Conservation (phyloP, 2,888 invertebrate species). For the Acanthosoma haemorrhoidale region DNA sequence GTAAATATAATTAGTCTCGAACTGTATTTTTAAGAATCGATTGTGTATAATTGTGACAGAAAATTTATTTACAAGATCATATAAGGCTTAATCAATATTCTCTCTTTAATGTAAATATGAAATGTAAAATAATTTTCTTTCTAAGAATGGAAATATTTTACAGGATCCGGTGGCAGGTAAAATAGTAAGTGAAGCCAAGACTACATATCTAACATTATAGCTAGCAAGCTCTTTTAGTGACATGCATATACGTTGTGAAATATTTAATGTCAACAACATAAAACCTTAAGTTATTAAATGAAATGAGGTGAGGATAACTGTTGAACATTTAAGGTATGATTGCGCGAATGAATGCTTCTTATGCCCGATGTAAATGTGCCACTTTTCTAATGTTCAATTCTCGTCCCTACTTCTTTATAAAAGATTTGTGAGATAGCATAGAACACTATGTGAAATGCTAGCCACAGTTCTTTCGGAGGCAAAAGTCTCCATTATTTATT, state of each 20-base stretch:
- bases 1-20: constrained; percentile 27
- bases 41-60: constrained; percentile 15
- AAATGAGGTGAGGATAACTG: constrained; percentile 37
- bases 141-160: constrained; percentile 27
- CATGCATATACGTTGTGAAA: constrained; percentile 23
- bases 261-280: constrained; percentile 22
- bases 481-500: constrained; percentile 34
- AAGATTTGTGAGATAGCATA: constrained; percentile 28
- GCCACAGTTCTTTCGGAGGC: constrained; percentile 13
- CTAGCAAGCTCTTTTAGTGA: constrained; percentile 21
- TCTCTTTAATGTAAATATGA: constrained; percentile 30
- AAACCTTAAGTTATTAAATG: constrained; percentile 27
- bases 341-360: constrained; percentile 13
- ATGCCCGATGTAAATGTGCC: constrained; percentile 4
- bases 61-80: constrained; percentile 16
- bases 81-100: constrained; percentile 17
- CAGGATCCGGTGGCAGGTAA: constrained; percentile 28
- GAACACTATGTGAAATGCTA: constrained; percentile 21
- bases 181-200: constrained; percentile 28
- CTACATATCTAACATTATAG: constrained; percentile 31
- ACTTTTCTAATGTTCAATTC: constrained; percentile 36
- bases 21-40: constrained; percentile 22
- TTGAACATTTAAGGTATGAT: constrained; percentile 33
- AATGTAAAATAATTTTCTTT: constrained; percentile 27
- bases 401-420: constrained; percentile 38